Conservation (phyloP, 2,888 invertebrate genomes). For the Galerucella pusilla region DNA sequence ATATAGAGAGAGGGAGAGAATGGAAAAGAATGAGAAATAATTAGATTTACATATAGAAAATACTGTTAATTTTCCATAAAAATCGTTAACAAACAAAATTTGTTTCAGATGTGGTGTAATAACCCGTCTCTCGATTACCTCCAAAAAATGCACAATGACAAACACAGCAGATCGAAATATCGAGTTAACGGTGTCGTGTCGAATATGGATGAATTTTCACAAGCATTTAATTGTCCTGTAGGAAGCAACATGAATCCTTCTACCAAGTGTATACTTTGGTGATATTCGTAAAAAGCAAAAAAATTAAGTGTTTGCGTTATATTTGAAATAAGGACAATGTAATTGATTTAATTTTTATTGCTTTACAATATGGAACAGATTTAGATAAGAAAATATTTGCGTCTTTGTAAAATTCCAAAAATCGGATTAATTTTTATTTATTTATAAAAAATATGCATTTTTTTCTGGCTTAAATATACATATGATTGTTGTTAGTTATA, state of each 20-base stretch:
- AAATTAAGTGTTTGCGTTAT: too few relatives aligned
- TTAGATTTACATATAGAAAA: too few relatives aligned
- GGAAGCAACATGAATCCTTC: conserved; percentile 61
- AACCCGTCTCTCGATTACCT: conserved; percentile 56
- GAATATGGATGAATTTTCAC: conserved; percentile 62
- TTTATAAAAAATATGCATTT: neutral
- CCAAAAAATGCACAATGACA: conserved; percentile 44
- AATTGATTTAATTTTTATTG: too few relatives aligned
- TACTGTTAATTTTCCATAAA: neutral
- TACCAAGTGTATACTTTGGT: conserved; percentile 62
- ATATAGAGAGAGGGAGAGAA: too few relatives aligned
- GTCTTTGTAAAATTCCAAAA: neutral
- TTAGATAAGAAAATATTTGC: neutral
- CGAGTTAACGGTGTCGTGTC: conserved; percentile 62
- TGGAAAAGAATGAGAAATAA: too few relatives aligned
- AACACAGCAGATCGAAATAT: conserved; percentile 53
- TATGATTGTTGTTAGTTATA: too few relatives aligned
- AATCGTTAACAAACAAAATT: neutral
- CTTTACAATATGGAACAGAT: neutral
- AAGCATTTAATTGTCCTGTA: conserved; percentile 60
- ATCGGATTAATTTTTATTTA: neutral
- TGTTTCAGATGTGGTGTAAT: conserved; percentile 61
- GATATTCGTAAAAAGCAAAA: conserved; percentile 19
- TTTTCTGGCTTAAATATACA: too few relatives aligned
- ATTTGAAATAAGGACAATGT: too few relatives aligned